Evolutionary conservation across 2,888 invertebrate species (phyloP).

Genomic region (Mimumesa dahlbomi): DNA sequence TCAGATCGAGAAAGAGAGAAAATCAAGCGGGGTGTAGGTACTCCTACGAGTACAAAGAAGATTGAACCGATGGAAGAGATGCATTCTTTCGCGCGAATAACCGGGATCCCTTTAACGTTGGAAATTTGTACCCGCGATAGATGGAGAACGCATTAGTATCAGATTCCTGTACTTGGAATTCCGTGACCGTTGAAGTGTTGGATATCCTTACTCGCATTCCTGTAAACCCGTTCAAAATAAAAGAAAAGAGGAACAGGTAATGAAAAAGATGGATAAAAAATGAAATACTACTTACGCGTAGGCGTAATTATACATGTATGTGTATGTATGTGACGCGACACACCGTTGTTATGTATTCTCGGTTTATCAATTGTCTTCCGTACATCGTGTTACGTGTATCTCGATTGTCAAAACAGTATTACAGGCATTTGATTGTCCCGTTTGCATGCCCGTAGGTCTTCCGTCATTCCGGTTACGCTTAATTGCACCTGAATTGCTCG

Average conservation of each 20-base stretch:
- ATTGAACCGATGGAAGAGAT: constrained; percentile 19
- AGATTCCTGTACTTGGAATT: background rate
- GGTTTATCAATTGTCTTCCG: constrained; percentile 8
- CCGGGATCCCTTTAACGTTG: constrained; percentile 20
- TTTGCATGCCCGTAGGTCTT: constrained; percentile 4
- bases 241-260: too few relatives aligned
- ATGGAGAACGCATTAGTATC: background rate
- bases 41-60: constrained; percentile 29
- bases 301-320: too few relatives aligned
- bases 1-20: constrained; percentile 50
- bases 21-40: constrained; percentile 18
- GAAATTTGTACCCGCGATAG: constrained; percentile 16
- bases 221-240: too few relatives aligned
- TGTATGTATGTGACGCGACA: too few relatives aligned
- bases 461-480: constrained; percentile 23
- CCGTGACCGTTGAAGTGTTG: too few relatives aligned
- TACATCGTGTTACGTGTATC: background rate
- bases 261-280: too few relatives aligned
- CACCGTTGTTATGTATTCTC: constrained; percentile 24
- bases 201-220: background rate
- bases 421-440: constrained; percentile 6
- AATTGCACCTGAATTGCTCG: constrained; percentile 28
- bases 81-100: constrained; percentile 17
- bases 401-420: constrained; percentile 6
- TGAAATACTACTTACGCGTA: too few relatives aligned